Conservation (phyloP, 2,797 vertebrate genomes). For the Leptodactylus fallax region DNA sequence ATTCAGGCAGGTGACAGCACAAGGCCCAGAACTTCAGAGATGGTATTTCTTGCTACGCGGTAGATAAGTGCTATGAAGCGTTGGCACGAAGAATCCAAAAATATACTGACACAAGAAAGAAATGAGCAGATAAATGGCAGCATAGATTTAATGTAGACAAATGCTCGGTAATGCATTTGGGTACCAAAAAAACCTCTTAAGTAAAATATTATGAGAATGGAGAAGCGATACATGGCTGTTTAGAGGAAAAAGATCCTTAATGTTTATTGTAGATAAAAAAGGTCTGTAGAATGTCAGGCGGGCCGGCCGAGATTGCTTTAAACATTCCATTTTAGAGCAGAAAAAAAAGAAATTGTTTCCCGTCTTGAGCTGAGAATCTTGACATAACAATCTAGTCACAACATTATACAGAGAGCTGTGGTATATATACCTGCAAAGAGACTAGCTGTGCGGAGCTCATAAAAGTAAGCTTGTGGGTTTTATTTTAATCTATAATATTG, state of each 20-base stretch:
- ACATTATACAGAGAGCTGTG: background rate
- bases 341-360: constrained; percentile 41
- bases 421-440: background rate
- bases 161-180: constrained; percentile 56
- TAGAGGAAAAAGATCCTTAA: constrained; percentile 59
- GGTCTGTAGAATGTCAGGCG: constrained; percentile 55
- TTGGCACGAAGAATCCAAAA: constrained; percentile 30
- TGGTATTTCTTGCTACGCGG: background rate
- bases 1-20: background rate
- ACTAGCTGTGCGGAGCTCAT: background rate
- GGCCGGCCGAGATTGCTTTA: constrained; percentile 45
- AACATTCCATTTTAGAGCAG: constrained; percentile 56
- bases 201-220: constrained; percentile 60
- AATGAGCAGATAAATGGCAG: constrained; percentile 50
- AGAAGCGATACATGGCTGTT: constrained; percentile 49
- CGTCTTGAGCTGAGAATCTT: constrained; percentile 11
- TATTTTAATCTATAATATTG: background rate
- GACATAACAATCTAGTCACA: constrained; percentile 12
- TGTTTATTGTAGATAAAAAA: constrained; percentile 59
- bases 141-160: constrained; percentile 52
- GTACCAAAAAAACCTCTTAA: constrained; percentile 62
- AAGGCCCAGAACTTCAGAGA: background rate
- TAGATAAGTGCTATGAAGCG: constrained; percentile 43
- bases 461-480: background rate
- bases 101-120: constrained; percentile 49